Evolutionary conservation across 2,888 invertebrate genomes (phyloP).

Genomic region (Mycalesis mineus): DNA sequence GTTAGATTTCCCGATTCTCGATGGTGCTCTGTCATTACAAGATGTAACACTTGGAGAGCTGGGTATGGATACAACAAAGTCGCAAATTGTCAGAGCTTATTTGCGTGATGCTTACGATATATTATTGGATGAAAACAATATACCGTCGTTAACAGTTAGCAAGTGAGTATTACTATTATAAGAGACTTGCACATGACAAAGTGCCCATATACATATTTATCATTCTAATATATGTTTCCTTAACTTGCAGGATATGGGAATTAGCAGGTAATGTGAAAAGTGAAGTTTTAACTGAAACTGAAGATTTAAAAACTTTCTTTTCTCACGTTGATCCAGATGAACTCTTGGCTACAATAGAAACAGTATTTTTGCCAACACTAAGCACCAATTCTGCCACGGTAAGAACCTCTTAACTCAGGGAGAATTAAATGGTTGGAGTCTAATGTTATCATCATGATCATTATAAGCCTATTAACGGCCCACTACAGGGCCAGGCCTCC

Average conservation of each 20-base stretch:
- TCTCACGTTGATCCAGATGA: slow-evolving; percentile 48
- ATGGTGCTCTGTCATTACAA: slow-evolving; percentile 14
- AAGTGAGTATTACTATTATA: slow-evolving; percentile 32
- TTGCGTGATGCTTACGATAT: slow-evolving; percentile 29
- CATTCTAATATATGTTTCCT: no score
- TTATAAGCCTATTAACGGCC: no score
- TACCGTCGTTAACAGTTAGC: slow-evolving; percentile 30
- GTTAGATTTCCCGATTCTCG: slow-evolving; percentile 27
- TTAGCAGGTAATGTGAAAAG: slow-evolving; percentile 28
- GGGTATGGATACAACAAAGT: slow-evolving; percentile 26
- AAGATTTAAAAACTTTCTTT: slow-evolving; percentile 43
- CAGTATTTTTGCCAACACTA: slow-evolving; percentile 44
- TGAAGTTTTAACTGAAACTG: slow-evolving; percentile 28
- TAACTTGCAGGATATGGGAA: slow-evolving; percentile 30
- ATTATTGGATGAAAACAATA: slow-evolving; percentile 22
- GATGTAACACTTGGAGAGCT: slow-evolving; percentile 31
- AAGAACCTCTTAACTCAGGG: not conserved
- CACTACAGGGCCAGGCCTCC: no score
- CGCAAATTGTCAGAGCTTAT: slow-evolving; percentile 24
- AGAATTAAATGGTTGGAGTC: no score
- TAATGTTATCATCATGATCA: no score
- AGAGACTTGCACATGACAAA: no score
- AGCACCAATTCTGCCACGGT: slow-evolving; percentile 21
- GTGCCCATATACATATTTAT: no score
- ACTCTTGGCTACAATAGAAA: slow-evolving; percentile 45